Evolutionary conservation across 2,797 vertebrate species (phyloP).

Genomic region (Chiloscyllium punctatum): DNA sequence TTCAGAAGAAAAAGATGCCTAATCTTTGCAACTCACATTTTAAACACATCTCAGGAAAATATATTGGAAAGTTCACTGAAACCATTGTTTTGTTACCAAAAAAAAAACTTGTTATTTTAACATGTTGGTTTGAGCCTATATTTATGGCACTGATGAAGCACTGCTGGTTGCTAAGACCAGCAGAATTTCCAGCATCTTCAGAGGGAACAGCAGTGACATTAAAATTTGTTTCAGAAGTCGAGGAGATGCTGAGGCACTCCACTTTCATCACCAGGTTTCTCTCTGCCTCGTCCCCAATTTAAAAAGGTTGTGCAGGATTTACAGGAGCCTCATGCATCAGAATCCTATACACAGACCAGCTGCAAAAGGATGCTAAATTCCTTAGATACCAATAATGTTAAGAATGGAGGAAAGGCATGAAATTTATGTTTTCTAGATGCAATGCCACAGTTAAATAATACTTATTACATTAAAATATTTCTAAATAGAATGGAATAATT

Average conservation of each 20-base stretch:
- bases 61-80: not conserved
- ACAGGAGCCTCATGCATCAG: not conserved
- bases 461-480: not conserved
- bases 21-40: no score
- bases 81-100: not conserved
- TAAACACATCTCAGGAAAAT: not conserved
- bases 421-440: not conserved
- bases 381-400: not conserved
- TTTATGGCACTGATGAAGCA: not conserved
- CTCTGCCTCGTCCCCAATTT: not conserved
- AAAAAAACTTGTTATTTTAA: not conserved
- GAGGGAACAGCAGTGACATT: not conserved
- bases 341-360: not conserved
- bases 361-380: not conserved
- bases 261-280: not conserved
- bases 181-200: not conserved
- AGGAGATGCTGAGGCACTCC: not conserved
- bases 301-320: not conserved
- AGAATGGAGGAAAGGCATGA: not conserved
- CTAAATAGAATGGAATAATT: not conserved
- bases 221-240: not conserved
- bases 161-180: not conserved
- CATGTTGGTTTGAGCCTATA: not conserved
- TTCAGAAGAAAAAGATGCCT: no score
- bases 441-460: not conserved